Base-by-base conservation (phyloP, 2,888 invertebrate species). In the Drosophila mimica region DNA sequence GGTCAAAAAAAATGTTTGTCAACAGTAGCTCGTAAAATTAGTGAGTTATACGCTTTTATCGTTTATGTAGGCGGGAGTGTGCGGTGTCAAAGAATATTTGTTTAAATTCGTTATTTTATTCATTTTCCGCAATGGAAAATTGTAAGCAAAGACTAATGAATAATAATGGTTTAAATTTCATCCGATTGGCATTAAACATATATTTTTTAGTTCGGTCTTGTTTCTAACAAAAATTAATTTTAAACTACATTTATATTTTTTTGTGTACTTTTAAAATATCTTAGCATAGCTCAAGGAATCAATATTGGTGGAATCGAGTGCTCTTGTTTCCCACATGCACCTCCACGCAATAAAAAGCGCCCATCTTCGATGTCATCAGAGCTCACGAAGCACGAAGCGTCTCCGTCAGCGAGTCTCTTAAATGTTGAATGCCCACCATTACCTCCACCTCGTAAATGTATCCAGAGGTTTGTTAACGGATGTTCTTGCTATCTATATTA, bases 381-480 rank as follows among this genome's bases (percentile, higher is more conserved):
- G 30, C 51, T 31, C n/a, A 31, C 6, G 17, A 13, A 30, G 28
- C 51, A 28, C 51, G 51, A 51, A 31, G 30, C 15, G 20, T 34
- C 31, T 59, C 64, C 79, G 51, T 76, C 70, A 34, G 67, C 76
- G 36, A 34, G 33, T 53, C 67, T 79, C 76, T 81, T 74, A 31
- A 82, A 79, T 38, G 70, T 86, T 70, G 90, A 90, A 72, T 88
- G 90, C 65, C 89, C 91, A 70, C 92, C 92, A 73, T 77, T 92
- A 79, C 92, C 92, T 62, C 92, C 92, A 76, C 92, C 92, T 73
- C 89, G 92, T 80, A 90, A 91, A 87, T 88, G 91, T 73, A 88
- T 89, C 79, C 91, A 91, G 83, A 92, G 92, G 92, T 92, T 91
- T 90, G 92, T 92, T 65, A 60, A 68, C 40, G 52, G 60, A 31